Evolutionary conservation across 2,113 vertebrate genomes (phyloP).

Genomic region (Lamprologus sp.): DNA sequence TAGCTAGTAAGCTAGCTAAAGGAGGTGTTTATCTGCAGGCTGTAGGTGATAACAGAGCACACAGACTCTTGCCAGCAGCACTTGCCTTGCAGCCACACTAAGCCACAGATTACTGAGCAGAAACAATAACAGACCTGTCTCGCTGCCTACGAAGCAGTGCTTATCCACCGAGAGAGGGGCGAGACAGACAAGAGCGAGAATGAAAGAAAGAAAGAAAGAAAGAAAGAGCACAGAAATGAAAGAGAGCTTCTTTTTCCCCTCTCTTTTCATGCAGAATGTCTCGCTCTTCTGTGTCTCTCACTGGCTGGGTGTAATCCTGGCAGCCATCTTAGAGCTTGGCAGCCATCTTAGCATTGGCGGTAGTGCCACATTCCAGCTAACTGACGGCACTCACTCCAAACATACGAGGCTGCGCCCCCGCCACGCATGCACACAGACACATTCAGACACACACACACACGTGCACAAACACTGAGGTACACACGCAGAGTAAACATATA

Average conservation of each 20-base stretch:
- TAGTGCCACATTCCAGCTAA: slow-evolving; percentile 75
- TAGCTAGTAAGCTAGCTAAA: slow-evolving; percentile 27
- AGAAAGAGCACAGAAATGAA: slow-evolving; percentile 47
- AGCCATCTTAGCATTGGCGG: slow-evolving; percentile 91
- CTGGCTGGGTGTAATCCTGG: slow-evolving; percentile 76
- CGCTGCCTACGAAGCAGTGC: slow-evolving; percentile 60
- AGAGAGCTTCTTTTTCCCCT: slow-evolving; percentile 39
- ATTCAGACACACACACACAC: slow-evolving; percentile 33
- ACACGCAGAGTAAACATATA: slow-evolving; percentile 58
- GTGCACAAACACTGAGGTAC: slow-evolving; percentile 43
- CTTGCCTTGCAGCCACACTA: slow-evolving; percentile 69
- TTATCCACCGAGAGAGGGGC: slow-evolving; percentile 50
- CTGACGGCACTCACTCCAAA: slow-evolving; percentile 71
- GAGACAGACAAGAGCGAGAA: slow-evolving; percentile 44
- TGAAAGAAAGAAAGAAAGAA: slow-evolving; percentile 7
- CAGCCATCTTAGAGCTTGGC: slow-evolving; percentile 97
- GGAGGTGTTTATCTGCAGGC: slow-evolving; percentile 69
- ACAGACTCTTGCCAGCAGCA: slow-evolving; percentile 63
- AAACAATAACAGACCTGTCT: slow-evolving; percentile 75
- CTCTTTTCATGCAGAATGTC: slow-evolving; percentile 44
- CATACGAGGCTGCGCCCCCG: slow-evolving; percentile 52
- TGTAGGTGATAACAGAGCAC: slow-evolving; percentile 69
- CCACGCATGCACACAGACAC: slow-evolving; percentile 32
- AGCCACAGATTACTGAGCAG: slow-evolving; percentile 71
- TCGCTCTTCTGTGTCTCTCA: slow-evolving; percentile 49